A percentile compares a stretch with the other conserved stretches of the same genome.
Evolutionary conservation across 2,797 vertebrate genomes (phyloP).

Genomic region (Triplophysa yarkandensis): DNA sequence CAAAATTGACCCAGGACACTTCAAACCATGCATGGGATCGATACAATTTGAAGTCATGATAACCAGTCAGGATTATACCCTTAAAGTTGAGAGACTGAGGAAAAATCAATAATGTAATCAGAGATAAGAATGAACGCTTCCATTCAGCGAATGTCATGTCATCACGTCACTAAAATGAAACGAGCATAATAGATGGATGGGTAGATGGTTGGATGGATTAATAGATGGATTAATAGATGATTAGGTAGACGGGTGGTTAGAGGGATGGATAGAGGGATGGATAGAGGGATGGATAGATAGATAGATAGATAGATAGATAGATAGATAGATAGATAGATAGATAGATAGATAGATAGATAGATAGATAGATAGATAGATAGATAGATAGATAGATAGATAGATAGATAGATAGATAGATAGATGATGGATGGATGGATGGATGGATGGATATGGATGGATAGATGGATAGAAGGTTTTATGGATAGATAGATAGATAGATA

Average conservation of each 20-base stretch:
- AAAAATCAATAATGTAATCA: slow-evolving; percentile 23
- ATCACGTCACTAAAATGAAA: neutral
- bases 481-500: too few species aligned
- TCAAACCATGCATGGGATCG: neutral
- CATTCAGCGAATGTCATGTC: slow-evolving; percentile 10
- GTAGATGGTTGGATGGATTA: too few species aligned
- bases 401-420: neutral
- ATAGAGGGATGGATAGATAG: neutral
- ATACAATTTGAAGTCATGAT: neutral
- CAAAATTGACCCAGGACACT: neutral
- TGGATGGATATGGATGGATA: too few species aligned
- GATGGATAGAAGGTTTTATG: too few species aligned
- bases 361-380: slow-evolving; percentile 17
- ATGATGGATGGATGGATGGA: neutral
- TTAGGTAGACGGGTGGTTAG: neutral
- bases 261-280: neutral
- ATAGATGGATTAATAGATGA: too few species aligned
- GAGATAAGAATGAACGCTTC: slow-evolving; percentile 4
- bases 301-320: slow-evolving; percentile 18
- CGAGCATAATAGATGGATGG: neutral
- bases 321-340: neutral
- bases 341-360: slow-evolving; percentile 1
- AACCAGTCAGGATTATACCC: slow-evolving; percentile 20
- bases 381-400: slow-evolving; percentile 8
- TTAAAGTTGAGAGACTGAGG: slow-evolving; percentile 1